These are phyloP conservation scores for Petrocephalus zakoni DNA, from an alignment of 2,113 vertebrate genomes.

Conservation along the genomic window DNA sequence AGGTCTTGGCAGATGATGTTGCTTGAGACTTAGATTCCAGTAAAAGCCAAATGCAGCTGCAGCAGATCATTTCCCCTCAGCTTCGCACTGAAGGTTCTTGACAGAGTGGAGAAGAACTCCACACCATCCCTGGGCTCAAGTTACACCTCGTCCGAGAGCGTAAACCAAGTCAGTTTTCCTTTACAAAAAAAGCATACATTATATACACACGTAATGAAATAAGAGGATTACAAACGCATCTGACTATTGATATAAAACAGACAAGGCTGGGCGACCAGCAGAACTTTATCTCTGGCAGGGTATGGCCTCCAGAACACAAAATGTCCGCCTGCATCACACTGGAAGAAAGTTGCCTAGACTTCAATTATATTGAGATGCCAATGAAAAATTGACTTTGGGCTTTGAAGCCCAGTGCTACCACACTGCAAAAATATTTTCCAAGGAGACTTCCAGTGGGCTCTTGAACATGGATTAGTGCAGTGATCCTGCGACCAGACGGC, in stretches of 20 bases:
- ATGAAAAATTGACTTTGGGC: not conserved
- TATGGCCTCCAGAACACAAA: not conserved
- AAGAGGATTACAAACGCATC: not conserved
- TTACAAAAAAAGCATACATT: not conserved
- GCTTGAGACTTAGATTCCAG: not conserved
- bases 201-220: not conserved
- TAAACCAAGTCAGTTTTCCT: not conserved
- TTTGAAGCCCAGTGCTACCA: not conserved
- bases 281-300: not conserved
- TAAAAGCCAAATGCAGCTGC: constrained; percentile 1
- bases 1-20: not conserved
- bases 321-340: not conserved
- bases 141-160: not conserved
- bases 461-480: not conserved
- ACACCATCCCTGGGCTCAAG: not conserved
- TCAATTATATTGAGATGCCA: constrained; percentile 1
- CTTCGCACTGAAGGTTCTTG: not conserved
- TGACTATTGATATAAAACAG: constrained; percentile 18
- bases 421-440: constrained; percentile 2
- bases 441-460: constrained; percentile 11
- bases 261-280: not conserved
- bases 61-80: not conserved
- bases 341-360: constrained; percentile 2
- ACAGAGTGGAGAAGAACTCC: constrained; percentile 16
- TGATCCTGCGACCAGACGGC: constrained; percentile 12